These are phyloP conservation scores for Plusia festucae DNA, from an alignment of 2,888 invertebrate genomes.

Conservation along the genomic window DNA sequence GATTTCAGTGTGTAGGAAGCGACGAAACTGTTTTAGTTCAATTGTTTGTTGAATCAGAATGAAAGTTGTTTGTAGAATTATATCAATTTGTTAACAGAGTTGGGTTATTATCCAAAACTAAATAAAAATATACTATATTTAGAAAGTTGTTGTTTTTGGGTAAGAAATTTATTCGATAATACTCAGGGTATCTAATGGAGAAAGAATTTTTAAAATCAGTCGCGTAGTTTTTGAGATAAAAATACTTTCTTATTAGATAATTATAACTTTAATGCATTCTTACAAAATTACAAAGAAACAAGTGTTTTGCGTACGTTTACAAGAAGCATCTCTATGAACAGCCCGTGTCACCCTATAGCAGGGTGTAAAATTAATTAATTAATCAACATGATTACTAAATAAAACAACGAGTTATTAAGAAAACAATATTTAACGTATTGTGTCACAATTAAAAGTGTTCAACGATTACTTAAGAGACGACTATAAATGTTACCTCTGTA, in stretches of 20 bases:
- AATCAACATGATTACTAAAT: not conserved
- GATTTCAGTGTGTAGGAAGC: constrained; percentile 35
- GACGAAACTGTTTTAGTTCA: constrained; percentile 32
- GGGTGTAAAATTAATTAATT: constrained; percentile 4
- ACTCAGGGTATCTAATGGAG: no score
- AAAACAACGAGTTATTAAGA: constrained; percentile 3
- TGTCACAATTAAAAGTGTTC: no score
- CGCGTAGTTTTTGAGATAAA: no score
- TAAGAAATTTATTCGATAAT: no score
- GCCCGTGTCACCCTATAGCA: not conserved
- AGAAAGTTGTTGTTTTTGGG: no score
- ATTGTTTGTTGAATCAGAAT: constrained; percentile 32
- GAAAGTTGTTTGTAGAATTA: constrained; percentile 13
- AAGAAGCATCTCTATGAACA: not conserved
- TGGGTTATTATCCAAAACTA: not conserved
- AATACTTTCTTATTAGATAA: no score
- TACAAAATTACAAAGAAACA: not conserved
- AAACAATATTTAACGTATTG: not conserved
- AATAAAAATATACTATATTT: no score
- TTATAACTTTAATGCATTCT: not conserved
- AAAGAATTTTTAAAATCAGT: no score
- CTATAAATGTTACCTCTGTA: not conserved
- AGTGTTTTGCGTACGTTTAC: not conserved
- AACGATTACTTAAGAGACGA: no score
- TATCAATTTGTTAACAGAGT: not conserved